These are phyloP conservation scores for Oeneis ivallda DNA, from an alignment of 2,888 invertebrate species.

Conservation along the genomic window DNA sequence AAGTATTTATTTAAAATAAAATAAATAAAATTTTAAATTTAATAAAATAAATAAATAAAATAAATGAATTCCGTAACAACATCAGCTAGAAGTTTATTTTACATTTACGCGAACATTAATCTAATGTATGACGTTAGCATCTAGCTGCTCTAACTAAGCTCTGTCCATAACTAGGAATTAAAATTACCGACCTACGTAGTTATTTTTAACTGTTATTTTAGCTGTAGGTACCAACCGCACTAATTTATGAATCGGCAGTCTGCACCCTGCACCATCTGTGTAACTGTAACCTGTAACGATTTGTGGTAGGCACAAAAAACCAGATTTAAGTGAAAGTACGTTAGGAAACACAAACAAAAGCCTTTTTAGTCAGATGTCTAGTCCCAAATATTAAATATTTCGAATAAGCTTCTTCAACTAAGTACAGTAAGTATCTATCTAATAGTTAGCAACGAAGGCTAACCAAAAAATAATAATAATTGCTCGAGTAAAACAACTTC, in stretches of 20 bases:
- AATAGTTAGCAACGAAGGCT: conserved; percentile 46
- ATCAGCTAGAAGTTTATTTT: no score
- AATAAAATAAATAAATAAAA: no score
- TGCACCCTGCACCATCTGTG: not conserved
- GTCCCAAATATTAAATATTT: conserved; percentile 70
- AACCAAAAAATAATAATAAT: conserved; percentile 35
- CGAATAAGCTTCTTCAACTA: conserved; percentile 57
- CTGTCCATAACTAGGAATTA: not conserved
- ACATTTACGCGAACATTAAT: no score
- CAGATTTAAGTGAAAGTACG: conserved; percentile 1
- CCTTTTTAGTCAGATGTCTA: conserved; percentile 76
- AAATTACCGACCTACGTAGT: not conserved
- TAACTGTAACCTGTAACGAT: no score
- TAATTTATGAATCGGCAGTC: not conserved
- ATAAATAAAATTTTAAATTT: no score
- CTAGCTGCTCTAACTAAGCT: no score
- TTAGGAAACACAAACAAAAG: conserved; percentile 59
- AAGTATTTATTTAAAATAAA: no score
- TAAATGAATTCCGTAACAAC: no score
- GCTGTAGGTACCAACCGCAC: not conserved
- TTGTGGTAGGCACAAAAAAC: not conserved
- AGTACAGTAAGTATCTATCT: conserved; percentile 46
- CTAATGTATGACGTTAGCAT: no score
- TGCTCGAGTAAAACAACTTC: conserved; percentile 59
- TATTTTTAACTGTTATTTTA: not conserved